Evolutionary conservation across 2,797 vertebrate species (phyloP).

Genomic region (Rhincodon typus): DNA sequence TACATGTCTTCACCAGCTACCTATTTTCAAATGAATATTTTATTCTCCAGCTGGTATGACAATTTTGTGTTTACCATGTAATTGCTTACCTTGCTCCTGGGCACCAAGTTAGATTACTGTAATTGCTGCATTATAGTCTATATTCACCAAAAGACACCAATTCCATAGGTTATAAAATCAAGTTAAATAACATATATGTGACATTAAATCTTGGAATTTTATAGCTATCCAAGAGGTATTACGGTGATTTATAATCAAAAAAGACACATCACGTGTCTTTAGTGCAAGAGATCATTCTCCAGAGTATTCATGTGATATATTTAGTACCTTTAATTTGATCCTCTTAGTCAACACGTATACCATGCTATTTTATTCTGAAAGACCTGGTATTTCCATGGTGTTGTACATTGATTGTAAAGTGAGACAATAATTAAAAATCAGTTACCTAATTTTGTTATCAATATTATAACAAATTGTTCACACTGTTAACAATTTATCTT

Average conservation of each 20-base stretch:
- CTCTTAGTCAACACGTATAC: slow-evolving; percentile 44
- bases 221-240: neutral
- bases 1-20: neutral
- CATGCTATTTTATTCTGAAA: slow-evolving; percentile 38
- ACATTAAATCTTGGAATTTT: neutral
- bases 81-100: neutral
- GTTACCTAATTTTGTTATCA: neutral
- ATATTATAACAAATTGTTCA: neutral
- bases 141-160: neutral
- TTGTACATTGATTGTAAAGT: neutral
- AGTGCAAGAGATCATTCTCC: slow-evolving; percentile 46
- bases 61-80: neutral
- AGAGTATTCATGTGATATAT: slow-evolving; percentile 58
- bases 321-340: slow-evolving; percentile 52
- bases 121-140: neutral
- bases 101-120: neutral
- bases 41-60: neutral
- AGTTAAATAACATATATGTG: neutral
- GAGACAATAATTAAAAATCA: too few species aligned
- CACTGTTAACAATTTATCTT: neutral
- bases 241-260: slow-evolving; percentile 42
- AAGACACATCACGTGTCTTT: slow-evolving; percentile 48
- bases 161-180: neutral
- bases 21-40: slow-evolving; percentile 35
- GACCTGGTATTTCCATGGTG: neutral